A percentile compares a stretch with the other conserved stretches of the same genome.
These are phyloP conservation scores for Anas platyrhynchos DNA, from an alignment of 2,113 vertebrate genomes.

Conservation along the genomic window DNA sequence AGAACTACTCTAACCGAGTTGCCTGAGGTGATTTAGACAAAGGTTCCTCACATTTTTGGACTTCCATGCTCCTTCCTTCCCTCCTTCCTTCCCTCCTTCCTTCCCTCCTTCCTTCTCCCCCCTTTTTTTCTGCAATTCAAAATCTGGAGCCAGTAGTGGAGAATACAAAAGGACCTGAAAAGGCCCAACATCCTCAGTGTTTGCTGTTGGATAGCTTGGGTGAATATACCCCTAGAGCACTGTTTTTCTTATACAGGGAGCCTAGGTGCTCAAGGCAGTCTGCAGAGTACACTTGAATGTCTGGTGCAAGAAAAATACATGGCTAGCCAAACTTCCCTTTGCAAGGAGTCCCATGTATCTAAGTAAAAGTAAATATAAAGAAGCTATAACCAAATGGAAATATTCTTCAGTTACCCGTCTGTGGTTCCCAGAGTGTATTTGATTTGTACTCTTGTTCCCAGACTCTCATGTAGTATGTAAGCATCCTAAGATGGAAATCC, in stretches of 20 bases:
- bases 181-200: background rate
- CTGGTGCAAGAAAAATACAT: background rate
- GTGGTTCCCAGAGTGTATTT: conserved; percentile 6
- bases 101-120: too few relatives aligned
- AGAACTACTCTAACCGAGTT: background rate
- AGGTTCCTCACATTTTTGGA: background rate
- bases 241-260: accelerated
- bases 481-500: conserved; percentile 33
- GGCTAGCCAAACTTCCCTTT: background rate
- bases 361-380: background rate
- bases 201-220: background rate
- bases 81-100: too few relatives aligned
- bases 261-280: background rate
- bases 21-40: background rate
- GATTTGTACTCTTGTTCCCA: conserved; percentile 46
- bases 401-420: background rate
- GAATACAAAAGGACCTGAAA: background rate
- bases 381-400: background rate
- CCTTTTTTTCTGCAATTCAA: background rate
- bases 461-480: background rate
- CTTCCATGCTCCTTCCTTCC: background rate
- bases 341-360: background rate
- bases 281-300: background rate
- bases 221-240: background rate
- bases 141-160: background rate